Evolutionary conservation across 2,797 vertebrate genomes (phyloP).

Genomic region (Hafferia zeledoni): DNA sequence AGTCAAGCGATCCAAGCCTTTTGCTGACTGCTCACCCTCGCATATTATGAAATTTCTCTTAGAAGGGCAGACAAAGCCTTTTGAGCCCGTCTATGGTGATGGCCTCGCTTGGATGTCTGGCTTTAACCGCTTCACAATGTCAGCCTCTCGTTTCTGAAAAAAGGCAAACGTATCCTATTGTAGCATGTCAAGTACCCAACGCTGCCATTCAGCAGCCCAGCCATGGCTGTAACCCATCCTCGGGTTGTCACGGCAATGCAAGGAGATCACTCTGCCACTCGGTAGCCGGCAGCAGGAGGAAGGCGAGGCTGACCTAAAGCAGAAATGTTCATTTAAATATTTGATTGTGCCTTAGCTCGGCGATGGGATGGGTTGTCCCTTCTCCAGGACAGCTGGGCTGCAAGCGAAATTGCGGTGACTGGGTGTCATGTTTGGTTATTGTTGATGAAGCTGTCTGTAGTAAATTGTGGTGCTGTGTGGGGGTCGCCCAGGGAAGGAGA

Average conservation of each 20-base stretch:
- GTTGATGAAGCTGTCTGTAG: not conserved
- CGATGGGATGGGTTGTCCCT: not conserved
- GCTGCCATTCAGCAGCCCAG: conserved; percentile 37
- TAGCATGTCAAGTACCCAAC: conserved; percentile 60
- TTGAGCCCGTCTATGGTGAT: conserved; percentile 58
- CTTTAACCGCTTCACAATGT: conserved; percentile 67
- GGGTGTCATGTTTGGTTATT: not conserved
- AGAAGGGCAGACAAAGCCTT: conserved; percentile 72
- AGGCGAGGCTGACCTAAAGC: not conserved
- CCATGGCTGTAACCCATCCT: conserved; percentile 40
- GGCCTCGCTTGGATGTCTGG: conserved; percentile 67
- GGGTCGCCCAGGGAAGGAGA: not conserved
- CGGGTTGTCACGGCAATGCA: conserved; percentile 40
- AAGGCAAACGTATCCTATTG: conserved; percentile 66
- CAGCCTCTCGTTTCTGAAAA: conserved; percentile 41
- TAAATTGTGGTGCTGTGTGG: accelerated
- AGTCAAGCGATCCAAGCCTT: conserved; percentile 65
- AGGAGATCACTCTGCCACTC: conserved; percentile 24
- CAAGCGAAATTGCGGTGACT: not conserved
- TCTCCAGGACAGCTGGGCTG: not conserved
- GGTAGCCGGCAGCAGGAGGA: not conserved
- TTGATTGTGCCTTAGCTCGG: not conserved
- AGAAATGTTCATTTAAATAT: conserved; percentile 24
- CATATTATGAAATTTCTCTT: conserved; percentile 73
- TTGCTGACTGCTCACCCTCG: conserved; percentile 66